Conservation (phyloP, 2,888 invertebrate species). For the Dasypogon diadema region DNA sequence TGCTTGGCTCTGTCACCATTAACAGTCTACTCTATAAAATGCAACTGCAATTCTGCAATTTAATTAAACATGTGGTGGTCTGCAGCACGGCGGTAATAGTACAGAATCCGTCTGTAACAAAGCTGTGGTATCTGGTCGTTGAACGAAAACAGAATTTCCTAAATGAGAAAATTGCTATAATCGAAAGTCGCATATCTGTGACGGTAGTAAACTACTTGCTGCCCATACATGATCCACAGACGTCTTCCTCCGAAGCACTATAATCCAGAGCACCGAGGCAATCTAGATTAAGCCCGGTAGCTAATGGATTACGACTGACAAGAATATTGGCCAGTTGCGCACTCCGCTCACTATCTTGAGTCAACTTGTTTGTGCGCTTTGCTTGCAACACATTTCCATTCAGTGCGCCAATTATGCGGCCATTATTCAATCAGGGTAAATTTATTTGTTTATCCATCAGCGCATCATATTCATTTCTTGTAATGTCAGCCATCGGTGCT, state of each 20-base stretch:
- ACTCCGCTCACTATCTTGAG: conserved; percentile 15
- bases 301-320: conserved; percentile 24
- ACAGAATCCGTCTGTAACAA: neutral
- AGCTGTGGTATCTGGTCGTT: neutral
- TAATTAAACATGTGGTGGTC: conserved; percentile 18
- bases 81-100: neutral
- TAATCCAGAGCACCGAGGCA: conserved; percentile 36
- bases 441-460: conserved; percentile 68
- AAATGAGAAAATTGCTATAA: conserved; percentile 36
- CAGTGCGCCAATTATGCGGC: conserved; percentile 69
- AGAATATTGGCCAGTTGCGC: conserved; percentile 6
- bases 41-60: too few relatives aligned
- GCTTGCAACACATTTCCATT: conserved; percentile 69
- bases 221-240: conserved; percentile 21
- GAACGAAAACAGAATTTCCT: conserved; percentile 32
- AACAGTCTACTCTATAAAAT: too few relatives aligned
- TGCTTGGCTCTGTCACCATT: neutral
- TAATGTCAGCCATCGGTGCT: conserved; percentile 7
- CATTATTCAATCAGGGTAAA: conserved; percentile 69
- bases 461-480: conserved; percentile 44
- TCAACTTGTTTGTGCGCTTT: conserved; percentile 64
- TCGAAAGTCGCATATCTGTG: conserved; percentile 24
- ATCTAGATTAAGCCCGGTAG: conserved; percentile 31
- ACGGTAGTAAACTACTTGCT: neutral
- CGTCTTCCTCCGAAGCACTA: neutral